Conservation (phyloP, 1,140 invertebrate genomes). For the Drosophila leontia region DNA sequence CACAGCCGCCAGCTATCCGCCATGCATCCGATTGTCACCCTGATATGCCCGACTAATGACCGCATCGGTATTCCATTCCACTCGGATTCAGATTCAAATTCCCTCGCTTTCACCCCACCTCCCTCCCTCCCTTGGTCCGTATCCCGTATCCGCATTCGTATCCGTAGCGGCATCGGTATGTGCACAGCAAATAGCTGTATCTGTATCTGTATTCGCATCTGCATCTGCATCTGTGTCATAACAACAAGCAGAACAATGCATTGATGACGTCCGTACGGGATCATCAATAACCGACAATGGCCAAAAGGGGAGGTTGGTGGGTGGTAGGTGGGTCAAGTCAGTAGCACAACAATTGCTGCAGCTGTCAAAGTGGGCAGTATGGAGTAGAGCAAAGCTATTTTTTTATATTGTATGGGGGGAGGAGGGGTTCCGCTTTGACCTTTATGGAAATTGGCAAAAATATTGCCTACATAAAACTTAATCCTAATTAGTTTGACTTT, state of each 20-base stretch:
- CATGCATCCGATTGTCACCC: conserved; percentile 43
- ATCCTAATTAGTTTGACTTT: not conserved
- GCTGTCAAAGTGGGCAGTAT: conserved; percentile 33
- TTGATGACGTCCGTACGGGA: conserved; percentile 9
- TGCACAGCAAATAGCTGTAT: not conserved
- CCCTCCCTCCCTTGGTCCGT: not conserved
- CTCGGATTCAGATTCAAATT: conserved; percentile 3
- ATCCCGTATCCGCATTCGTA: not conserved
- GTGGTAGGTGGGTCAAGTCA: not conserved
- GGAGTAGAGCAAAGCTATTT: no score
- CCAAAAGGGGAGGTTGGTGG: not conserved
- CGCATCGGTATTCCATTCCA: conserved; percentile 27
- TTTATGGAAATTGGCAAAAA: not conserved
- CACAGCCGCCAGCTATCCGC: conserved; percentile 35
- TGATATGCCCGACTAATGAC: conserved; percentile 36
- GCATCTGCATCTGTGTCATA: conserved; percentile 35
- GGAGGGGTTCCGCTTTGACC: not conserved
- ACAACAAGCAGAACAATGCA: conserved; percentile 37
- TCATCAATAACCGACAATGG: conserved; percentile 45
- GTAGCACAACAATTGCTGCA: conserved; percentile 37
- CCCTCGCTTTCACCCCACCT: not conserved
- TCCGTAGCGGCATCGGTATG: not conserved
- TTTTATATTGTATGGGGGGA: no score
- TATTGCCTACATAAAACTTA: not conserved
- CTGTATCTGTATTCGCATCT: not conserved